Base-by-base conservation (phyloP, 2,113 vertebrate species). In the Ahaetulla prasina region DNA sequence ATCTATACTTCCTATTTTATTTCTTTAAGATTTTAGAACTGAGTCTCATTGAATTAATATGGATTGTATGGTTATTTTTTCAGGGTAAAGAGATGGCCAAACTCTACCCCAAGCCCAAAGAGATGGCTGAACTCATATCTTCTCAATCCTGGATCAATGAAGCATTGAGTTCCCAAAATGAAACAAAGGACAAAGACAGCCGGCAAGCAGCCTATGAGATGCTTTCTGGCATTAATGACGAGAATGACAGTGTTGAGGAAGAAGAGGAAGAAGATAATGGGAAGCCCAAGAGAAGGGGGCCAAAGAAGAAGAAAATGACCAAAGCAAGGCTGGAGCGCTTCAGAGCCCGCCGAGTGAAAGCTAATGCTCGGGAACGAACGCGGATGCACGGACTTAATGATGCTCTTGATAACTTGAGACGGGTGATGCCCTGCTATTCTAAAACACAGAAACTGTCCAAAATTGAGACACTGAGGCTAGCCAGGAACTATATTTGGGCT, bases 301-400 rank as follows among this genome's bases (percentile, higher is more conserved):
- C 99, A 8, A 99, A 99, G 97, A 99, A 98, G 98, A 99, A 99
- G 98, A 99, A 99, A 95, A 99, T 99, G 99, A 99, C 99, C 89
- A 99, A 99, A 98, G 99, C 98, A 0, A 98, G 99, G 92, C 90
- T 99, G 95, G 99, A 99, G 95, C 93, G 99, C 89, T 99, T 99
- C 96, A 97, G 98, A 57, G 98, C 98, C 18, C 97, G 99, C 20
- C 93, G 99, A 74, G 95, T 98, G 85, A 99, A 99, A 93, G 99
- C 99, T 93, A 99, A 99, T 1, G 99, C 99, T 74, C 97, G 99
- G 35, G 99, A 99, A 91, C 97, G 99, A 25, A 98, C 98, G 0
- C 95, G 99, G 52, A 99, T 99, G 99, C 99, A 99, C 0, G 99
- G 99, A 1, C 96, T 99, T 80, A 99, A 99, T 0, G 99, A 99